These are phyloP conservation scores for Crocuta crocuta DNA, from an alignment of 2,113 vertebrate genomes.

Conservation along the genomic window DNA sequence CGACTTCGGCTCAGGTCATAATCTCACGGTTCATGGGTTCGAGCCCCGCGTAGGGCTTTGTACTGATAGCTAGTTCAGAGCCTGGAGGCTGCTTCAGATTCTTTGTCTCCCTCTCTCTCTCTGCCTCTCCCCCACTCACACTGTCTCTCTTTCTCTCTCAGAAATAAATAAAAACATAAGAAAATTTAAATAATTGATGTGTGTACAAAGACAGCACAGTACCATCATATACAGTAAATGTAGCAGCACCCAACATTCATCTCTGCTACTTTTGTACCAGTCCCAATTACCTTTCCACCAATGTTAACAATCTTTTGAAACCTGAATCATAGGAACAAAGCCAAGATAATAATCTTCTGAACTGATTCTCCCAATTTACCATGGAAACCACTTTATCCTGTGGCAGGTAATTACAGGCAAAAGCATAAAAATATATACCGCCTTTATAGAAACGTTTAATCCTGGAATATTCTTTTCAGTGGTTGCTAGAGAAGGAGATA, in stretches of 20 bases:
- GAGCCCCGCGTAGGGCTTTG: no score
- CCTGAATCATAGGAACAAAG: constrained; percentile 59
- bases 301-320: neutral
- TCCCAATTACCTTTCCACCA: neutral
- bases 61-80: no score
- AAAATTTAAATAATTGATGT: neutral
- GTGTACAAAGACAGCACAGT: neutral
- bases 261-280: neutral
- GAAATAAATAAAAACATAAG: no score
- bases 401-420: constrained; percentile 37
- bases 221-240: neutral
- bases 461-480: constrained; percentile 22
- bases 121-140: no score
- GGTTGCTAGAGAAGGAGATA: constrained; percentile 25
- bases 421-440: constrained; percentile 3
- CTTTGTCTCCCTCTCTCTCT: no score
- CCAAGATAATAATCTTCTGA: constrained; percentile 50
- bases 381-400: constrained; percentile 53
- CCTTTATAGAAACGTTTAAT: constrained; percentile 54
- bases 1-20: no score
- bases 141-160: no score
- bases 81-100: no score
- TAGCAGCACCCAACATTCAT: neutral
- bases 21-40: no score
- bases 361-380: constrained; percentile 21